Conservation (phyloP, 2,888 invertebrate species). For the Agonopterix arenella region DNA sequence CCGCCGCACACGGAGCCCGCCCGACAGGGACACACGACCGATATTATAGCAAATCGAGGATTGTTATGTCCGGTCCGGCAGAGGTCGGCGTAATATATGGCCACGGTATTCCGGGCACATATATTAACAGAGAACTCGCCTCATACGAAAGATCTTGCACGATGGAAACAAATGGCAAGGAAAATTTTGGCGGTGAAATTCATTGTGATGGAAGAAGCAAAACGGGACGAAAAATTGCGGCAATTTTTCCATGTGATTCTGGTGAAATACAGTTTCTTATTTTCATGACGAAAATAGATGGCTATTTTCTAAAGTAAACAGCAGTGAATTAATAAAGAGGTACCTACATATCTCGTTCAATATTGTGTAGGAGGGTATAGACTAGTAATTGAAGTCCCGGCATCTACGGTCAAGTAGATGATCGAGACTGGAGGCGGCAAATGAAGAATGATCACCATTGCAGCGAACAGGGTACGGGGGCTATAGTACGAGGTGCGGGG, state of each 20-base stretch:
- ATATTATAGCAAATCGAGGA: conserved; percentile 78
- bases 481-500: conserved; percentile 18
- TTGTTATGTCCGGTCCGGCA: conserved; percentile 77
- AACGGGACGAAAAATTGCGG: conserved; percentile 50
- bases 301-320: too few relatives aligned
- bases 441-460: conserved; percentile 75
- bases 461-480: conserved; percentile 29
- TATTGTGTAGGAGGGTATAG: not conserved
- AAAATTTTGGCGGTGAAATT: conserved; percentile 71
- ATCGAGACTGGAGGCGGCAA: conserved; percentile 46
- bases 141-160: conserved; percentile 75
- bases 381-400: conserved; percentile 2
- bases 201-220: conserved; percentile 60
- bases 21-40: conserved; percentile 63
- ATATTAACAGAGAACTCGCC: conserved; percentile 76
- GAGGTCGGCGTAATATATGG: conserved; percentile 77
- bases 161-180: conserved; percentile 76
- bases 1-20: conserved; percentile 38
- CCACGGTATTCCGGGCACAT: conserved; percentile 77
- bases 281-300: too few relatives aligned
- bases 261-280: conserved; percentile 11
- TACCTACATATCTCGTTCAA: too few relatives aligned
- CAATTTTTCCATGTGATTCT: conserved; percentile 34
- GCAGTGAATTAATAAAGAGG: too few relatives aligned
- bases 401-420: conserved; percentile 39